These are phyloP conservation scores for Spisula subtruncata DNA, from an alignment of 2,888 invertebrate genomes.

Conservation along the genomic window DNA sequence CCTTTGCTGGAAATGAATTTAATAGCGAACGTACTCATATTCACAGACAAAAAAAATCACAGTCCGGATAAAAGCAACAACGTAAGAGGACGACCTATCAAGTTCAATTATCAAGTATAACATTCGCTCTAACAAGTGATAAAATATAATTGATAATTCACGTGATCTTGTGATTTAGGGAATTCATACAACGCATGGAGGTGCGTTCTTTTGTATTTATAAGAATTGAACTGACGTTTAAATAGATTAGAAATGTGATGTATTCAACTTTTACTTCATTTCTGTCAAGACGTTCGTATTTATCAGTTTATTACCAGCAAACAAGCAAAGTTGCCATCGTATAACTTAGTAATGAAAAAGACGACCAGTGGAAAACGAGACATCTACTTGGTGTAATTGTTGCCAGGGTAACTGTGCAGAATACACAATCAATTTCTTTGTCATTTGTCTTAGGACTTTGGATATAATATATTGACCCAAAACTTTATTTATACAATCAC, in stretches of 20 bases:
- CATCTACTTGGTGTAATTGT: background rate
- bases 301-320: background rate
- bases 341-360: background rate
- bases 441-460: background rate
- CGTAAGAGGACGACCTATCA: background rate
- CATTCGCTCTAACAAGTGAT: background rate
- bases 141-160: background rate
- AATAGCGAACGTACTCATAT: too few relatives aligned
- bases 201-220: conserved; percentile 11
- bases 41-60: too few relatives aligned
- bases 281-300: background rate
- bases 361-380: background rate
- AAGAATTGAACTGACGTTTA: background rate
- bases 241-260: conserved; percentile 24
- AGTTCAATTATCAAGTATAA: background rate
- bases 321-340: background rate
- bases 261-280: conserved; percentile 16
- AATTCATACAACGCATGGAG: background rate
- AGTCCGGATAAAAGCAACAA: background rate
- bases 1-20: too few relatives aligned
- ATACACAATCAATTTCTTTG: background rate
- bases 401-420: background rate
- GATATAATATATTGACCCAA: too few relatives aligned
- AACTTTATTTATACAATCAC: too few relatives aligned
- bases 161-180: background rate